These are phyloP conservation scores for Drosophila cardini DNA, from an alignment of 1,140 invertebrate genomes.

Conservation along the genomic window DNA sequence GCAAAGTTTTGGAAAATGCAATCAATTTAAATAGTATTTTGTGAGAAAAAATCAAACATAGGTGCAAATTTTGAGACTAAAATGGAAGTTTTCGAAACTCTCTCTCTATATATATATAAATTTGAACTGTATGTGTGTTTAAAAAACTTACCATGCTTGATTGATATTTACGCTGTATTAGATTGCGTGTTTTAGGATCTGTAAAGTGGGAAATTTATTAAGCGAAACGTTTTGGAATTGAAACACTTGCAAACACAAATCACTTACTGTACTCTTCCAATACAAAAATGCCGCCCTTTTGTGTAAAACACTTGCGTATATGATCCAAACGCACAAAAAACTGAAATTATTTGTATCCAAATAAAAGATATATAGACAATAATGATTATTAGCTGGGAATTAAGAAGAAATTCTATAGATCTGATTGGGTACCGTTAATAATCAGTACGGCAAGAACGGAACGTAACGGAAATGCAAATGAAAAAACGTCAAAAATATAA, in stretches of 20 bases:
- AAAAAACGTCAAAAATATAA: conserved; percentile 25
- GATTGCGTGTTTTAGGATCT: conserved; percentile 99
- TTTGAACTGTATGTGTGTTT: neutral
- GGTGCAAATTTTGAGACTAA: conserved; percentile 8
- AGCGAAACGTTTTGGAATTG: neutral
- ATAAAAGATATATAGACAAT: conserved; percentile 18
- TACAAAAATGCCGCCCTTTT: conserved; percentile 99
- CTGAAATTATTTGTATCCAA: conserved; percentile 89
- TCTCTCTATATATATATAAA: neutral
- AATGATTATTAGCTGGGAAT: conserved; percentile 4
- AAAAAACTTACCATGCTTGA: conserved; percentile 96
- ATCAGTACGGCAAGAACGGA: conserved; percentile 26
- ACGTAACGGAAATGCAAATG: conserved; percentile 41
- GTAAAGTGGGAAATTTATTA: conserved; percentile 60
- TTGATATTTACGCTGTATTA: conserved; percentile 98
- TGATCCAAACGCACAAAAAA: conserved; percentile 99
- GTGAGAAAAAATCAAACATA: neutral
- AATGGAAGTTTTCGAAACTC: neutral
- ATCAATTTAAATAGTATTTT: conserved; percentile 20
- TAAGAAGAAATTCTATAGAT: neutral
- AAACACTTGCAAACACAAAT: neutral
- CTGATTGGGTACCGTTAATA: neutral
- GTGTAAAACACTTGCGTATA: conserved; percentile 99
- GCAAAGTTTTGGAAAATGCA: conserved; percentile 2
- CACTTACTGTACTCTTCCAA: conserved; percentile 99